Percentiles rank a stretch among this genome's conserved stretches.
phyloP scores from a whole-genome alignment of 2,888 invertebrate species.

The Pterostichus madidus region DNA sequence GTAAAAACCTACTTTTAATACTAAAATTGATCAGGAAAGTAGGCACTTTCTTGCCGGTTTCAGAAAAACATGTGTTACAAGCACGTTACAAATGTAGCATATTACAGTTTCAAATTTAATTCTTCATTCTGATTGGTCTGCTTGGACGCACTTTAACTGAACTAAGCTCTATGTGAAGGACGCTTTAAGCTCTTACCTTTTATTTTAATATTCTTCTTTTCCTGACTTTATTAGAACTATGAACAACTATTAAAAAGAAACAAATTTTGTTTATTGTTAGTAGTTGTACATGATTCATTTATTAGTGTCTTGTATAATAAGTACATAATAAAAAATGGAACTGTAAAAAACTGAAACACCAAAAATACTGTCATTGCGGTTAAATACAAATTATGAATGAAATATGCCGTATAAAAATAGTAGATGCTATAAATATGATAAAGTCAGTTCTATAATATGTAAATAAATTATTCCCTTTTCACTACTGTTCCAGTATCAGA shows the following conservation, averaged over 20 bases:
- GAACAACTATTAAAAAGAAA: slow-evolving; percentile 10
- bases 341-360: slow-evolving; percentile 64
- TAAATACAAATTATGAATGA: slow-evolving; percentile 59
- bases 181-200: neutral
- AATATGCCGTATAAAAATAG: slow-evolving; percentile 65
- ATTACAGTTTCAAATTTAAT: too few species aligned
- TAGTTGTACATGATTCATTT: slow-evolving; percentile 22
- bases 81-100: too few species aligned
- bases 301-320: slow-evolving; percentile 49
- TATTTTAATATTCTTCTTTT: neutral
- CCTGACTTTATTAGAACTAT: neutral
- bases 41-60: too few species aligned
- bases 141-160: too few species aligned
- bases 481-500: slow-evolving; percentile 77
- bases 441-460: slow-evolving; percentile 53
- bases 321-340: slow-evolving; percentile 60
- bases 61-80: too few species aligned
- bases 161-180: neutral
- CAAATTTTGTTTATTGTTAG: slow-evolving; percentile 40
- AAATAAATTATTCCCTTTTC: slow-evolving; percentile 70
- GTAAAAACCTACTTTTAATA: too few species aligned
- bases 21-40: too few species aligned
- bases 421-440: slow-evolving; percentile 54
- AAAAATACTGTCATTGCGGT: slow-evolving; percentile 64
- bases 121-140: too few species aligned